Base-by-base conservation (phyloP, 2,888 invertebrate species). In the Ischnus inquisitorius region DNA sequence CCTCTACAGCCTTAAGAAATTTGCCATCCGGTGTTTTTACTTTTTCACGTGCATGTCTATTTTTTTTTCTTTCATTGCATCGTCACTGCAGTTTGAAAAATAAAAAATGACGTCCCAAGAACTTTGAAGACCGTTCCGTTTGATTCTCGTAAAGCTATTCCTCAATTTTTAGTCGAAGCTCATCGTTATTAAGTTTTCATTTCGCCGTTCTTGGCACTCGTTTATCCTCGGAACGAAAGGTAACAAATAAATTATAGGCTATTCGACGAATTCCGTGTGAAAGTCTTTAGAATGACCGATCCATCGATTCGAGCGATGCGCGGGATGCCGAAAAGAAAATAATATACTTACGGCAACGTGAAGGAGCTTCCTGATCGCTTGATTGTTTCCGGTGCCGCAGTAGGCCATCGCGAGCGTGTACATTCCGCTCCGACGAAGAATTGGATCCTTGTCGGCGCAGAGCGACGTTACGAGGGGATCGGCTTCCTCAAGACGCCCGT, bases 371-470 rank as follows among this genome's bases (percentile, higher is more conserved):
- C 98, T 96, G 90, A 99, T 99, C 1, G 99, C 99, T 92, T 97
- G 97, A 93, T 99, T 99, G 93, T 98, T 98, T 77, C 99, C 99
- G 12, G 99, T 98, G 76, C 99, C 99, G 93, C 98, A 98, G 93
- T 99, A 99, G 0, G 99, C 99, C 96, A 99, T 98, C 1, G 99
- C 99, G 76, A 99, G 95, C 0, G 99, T 99, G 94, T 99, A 99
- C 96, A 99, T 99, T 85, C 98, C 99, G 65, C 99, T 98, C 86
- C 99, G 96, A 88, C 99, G 96, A 83, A 99, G 94, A 88, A 99
- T 97, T 5, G 99, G 98, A 94, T 99, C 98, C 94, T 99, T 99
- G 93, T 99, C 99, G 80, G 97, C 96, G 85, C 97, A 96, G 65
- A 99, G 95, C 88, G 97, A 97, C 86, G 97, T 97, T 64, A 99